Evolutionary conservation across 1,140 invertebrate genomes (phyloP).

Genomic region (Drosophila chauvacae): DNA sequence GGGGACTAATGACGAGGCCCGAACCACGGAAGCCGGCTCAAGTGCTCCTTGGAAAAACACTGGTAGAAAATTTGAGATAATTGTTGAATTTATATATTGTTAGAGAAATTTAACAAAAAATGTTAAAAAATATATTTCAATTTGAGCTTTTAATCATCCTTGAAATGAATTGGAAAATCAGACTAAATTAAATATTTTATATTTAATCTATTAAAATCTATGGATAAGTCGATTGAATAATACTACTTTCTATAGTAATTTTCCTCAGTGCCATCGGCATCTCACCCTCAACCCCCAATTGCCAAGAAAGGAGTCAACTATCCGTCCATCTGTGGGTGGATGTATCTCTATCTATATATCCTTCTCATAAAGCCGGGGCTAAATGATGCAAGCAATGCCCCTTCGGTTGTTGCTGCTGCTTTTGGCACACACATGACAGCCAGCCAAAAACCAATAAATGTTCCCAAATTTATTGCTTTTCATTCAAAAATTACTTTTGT

Average conservation of each 20-base stretch:
- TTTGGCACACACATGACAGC: slow-evolving; percentile 55
- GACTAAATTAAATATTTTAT: too few species aligned
- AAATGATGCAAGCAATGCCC: slow-evolving; percentile 70
- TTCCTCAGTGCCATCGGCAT: slow-evolving; percentile 21
- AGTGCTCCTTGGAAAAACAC: slow-evolving; percentile 59
- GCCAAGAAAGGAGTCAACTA: slow-evolving; percentile 58
- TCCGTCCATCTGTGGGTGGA: slow-evolving; percentile 50
- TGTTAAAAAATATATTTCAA: too few species aligned
- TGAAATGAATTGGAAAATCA: too few species aligned
- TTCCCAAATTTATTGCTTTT: slow-evolving; percentile 83
- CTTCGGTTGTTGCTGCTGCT: slow-evolving; percentile 30
- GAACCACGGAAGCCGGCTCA: slow-evolving; percentile 61
- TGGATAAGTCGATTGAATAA: too few species aligned
- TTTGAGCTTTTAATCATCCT: fast-evolving
- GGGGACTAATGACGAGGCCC: slow-evolving; percentile 66
- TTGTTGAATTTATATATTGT: too few species aligned
- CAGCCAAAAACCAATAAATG: slow-evolving; percentile 82
- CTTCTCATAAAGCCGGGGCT: slow-evolving; percentile 54
- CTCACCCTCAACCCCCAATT: slow-evolving; percentile 24
- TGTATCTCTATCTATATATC: slow-evolving; percentile 22
- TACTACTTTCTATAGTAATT: not conserved
- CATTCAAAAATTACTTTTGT: slow-evolving; percentile 80
- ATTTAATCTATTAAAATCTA: too few species aligned
- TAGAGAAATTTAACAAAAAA: too few species aligned
- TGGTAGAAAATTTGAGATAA: not conserved